These are phyloP conservation scores for Meta bourneti DNA, from an alignment of 2,888 invertebrate genomes.

Conservation along the genomic window DNA sequence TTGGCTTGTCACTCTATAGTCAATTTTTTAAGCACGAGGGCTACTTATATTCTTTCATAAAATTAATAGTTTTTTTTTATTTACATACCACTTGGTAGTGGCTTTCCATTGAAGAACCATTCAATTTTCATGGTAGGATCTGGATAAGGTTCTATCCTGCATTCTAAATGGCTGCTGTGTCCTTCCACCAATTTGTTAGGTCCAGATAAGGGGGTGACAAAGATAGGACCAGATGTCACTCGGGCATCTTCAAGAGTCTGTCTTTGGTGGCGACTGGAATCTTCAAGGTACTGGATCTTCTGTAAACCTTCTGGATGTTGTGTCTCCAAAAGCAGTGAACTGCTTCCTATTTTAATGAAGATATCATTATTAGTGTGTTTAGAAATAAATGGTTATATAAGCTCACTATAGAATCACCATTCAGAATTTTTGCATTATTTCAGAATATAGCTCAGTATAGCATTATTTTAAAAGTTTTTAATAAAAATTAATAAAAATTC, in stretches of 20 bases:
- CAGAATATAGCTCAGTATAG: neutral
- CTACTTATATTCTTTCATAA: neutral
- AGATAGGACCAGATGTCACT: slow-evolving; percentile 85
- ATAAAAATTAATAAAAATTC: no score
- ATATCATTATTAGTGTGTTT: no score
- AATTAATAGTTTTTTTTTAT: neutral
- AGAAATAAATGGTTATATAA: neutral
- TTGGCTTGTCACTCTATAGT: no score
- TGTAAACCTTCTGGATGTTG: slow-evolving; percentile 95
- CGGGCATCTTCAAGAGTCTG: slow-evolving; percentile 51
- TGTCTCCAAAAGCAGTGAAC: slow-evolving; percentile 91
- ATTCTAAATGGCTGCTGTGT: slow-evolving; percentile 96
- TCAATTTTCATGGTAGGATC: slow-evolving; percentile 87
- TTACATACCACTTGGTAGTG: slow-evolving; percentile 65
- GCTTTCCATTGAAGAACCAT: slow-evolving; percentile 78
- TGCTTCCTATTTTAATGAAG: slow-evolving; percentile 62
- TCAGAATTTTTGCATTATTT: neutral
- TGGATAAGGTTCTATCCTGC: slow-evolving; percentile 95
- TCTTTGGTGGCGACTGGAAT: slow-evolving; percentile 84
- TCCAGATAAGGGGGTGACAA: slow-evolving; percentile 91
- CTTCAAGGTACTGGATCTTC: slow-evolving; percentile 94
- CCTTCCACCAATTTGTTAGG: slow-evolving; percentile 91
- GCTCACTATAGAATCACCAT: neutral
- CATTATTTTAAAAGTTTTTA: no score
- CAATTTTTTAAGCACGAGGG: no score